Percentiles rank a stretch among this genome's conserved stretches.
These are phyloP conservation scores for Gonatopus flavifemur DNA, from an alignment of 1,140 invertebrate genomes.

Conservation along the genomic window DNA sequence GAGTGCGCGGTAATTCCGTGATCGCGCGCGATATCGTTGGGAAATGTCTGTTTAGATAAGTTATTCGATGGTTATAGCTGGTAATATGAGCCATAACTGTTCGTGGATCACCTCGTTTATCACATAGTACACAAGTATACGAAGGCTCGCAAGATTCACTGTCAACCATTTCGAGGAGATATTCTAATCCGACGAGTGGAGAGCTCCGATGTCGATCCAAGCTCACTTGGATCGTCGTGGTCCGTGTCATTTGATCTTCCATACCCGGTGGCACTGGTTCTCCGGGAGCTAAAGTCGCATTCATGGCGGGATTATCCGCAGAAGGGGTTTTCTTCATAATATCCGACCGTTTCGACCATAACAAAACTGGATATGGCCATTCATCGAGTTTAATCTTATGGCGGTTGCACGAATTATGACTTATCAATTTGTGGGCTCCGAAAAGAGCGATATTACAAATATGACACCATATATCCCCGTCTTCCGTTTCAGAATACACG, in stretches of 20 bases:
- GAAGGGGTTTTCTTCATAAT: constrained; percentile 32
- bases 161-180: constrained; percentile 69
- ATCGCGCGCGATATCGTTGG: constrained; percentile 57
- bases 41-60: constrained; percentile 63
- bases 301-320: constrained; percentile 19
- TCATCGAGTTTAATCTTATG: constrained; percentile 57
- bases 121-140: constrained; percentile 75
- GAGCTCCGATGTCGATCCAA: constrained; percentile 56
- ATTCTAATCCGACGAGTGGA: constrained; percentile 69
- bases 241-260: constrained; percentile 63
- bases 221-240: constrained; percentile 62
- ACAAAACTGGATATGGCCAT: constrained; percentile 53
- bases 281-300: constrained; percentile 59
- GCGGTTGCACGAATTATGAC: constrained; percentile 51
- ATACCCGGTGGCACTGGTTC: constrained; percentile 72
- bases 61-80: constrained; percentile 70
- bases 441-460: constrained; percentile 56
- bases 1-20: constrained; percentile 51
- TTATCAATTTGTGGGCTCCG: constrained; percentile 53
- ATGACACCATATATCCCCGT: constrained; percentile 57
- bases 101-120: constrained; percentile 72
- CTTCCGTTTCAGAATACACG: constrained; percentile 53
- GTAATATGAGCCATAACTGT: constrained; percentile 75
- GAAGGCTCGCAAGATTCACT: constrained; percentile 65
- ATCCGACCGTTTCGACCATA: constrained; percentile 53